Evolutionary conservation across 2,797 vertebrate genomes (phyloP), one percentile per base, ranked within the genome.

Genomic region (Halcyon leucocephala): DNA sequence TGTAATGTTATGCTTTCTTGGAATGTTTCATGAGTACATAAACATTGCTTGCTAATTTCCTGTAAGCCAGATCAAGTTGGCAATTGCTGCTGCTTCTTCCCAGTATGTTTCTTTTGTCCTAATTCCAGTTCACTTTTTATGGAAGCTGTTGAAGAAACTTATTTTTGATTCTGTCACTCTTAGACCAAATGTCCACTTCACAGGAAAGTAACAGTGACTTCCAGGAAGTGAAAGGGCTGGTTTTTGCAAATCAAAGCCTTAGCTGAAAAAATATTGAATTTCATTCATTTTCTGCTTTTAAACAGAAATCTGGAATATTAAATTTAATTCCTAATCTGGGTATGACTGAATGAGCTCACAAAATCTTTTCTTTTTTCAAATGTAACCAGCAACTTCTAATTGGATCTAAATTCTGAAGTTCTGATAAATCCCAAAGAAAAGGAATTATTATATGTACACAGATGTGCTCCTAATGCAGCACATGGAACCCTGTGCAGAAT

Each of bases 1-100:
- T 70, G 83, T 93, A 16, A 90, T 94, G 89, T 95, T 96, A 78
- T 95, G 96, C 95, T 97, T 97, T 95, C 95, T 97, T 96, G 95
- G 95, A 94, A 92, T 96, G 94, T 94, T 96, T 92, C 84, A 16
- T 86, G 95, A 97, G 83, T 88, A 82, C 88, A 85, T 95, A 96
- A 95, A 95, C 93, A 81, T 65, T 10, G 78, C 94, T 61, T 78
- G 73, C 86, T 95, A 88, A 95, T 95, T 97, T 97, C 97, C 97
- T 97, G 96, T 95, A 73, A 96, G 90, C 72, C 95, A 92, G 62
- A 94, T 90, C 91, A 91, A 86, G 86, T 49, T 96, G 90, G 96
- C 90, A 81, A 57, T 79, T 91, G 85, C 77, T 89, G 74, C 77
- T 81, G 80, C 95, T 83, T 69, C 88, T 95, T 87, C 88, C 88